Base-by-base conservation (phyloP, 2,888 invertebrate species). In the Prenolepis imparis region DNA sequence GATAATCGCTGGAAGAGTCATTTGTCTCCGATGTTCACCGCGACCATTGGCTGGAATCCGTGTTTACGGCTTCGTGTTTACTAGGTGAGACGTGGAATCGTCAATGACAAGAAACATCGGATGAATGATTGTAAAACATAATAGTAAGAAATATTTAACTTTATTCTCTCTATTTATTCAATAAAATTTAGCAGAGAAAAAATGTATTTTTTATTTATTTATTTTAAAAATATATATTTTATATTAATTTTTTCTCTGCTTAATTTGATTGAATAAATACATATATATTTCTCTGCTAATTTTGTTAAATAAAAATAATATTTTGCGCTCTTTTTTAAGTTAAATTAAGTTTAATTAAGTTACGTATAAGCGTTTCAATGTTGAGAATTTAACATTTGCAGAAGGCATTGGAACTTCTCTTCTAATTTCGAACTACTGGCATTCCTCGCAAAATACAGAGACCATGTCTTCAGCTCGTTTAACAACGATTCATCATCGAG, bases 1-100 rank as follows among this genome's bases (percentile, higher is more conserved):
- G 84, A 84, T 74, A 75, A 84, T 82, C 84, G 82, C 24, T 41
- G 9, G 41, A 72, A 72, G 52, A 52, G 70, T 78, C 70, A 81
- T 81, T 63, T 15, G 28, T 36, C 78, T 39, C 48, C 48, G 41
- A 15, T 32, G 57, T 55, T 44, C 68, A 28, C 11, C 78, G 52
- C 82, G 32, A 52, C 55, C 48, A 63, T 28, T 41, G 28, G 18
- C 12, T 82, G 77, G 57, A 78, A 78, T 77, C 57, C 72, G 55
- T 78, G 72, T 78, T 78, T 70, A 70, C 18, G 44, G 72, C 12
- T 28, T 78, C 24, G 72, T 36, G 36, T 36, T 36, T 36, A 36
- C 57, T 72, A 57, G 11, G 41, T 44, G 32, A 78, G 9, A 68
- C 21, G 32, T 12, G 48, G 21, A 36, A 28, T 52, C 18, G 18